Evolutionary conservation across 2,888 invertebrate genomes (phyloP).

Genomic region (Dermolepida albohirtum): DNA sequence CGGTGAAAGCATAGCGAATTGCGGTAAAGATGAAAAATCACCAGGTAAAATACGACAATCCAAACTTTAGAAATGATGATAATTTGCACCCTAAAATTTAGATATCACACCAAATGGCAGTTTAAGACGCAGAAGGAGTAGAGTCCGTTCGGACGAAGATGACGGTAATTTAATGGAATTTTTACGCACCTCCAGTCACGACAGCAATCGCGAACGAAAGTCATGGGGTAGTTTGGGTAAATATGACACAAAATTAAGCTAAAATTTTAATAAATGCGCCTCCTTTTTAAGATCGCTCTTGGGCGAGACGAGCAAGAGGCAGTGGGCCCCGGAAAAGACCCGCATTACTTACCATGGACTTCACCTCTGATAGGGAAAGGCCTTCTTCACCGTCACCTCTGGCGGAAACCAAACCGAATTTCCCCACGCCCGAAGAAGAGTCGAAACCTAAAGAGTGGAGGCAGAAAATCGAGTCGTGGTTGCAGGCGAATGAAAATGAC

Average conservation of each 20-base stretch:
- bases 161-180: slow-evolving; percentile 90
- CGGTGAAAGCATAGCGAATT: slow-evolving; percentile 53
- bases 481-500: slow-evolving; percentile 88
- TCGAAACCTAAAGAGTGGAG: slow-evolving; percentile 79
- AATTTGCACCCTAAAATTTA: slow-evolving; percentile 51
- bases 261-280: slow-evolving; percentile 7
- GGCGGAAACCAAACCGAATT: slow-evolving; percentile 69
- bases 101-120: slow-evolving; percentile 93
- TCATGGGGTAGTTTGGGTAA: slow-evolving; percentile 87
- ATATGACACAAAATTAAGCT: neutral
- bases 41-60: slow-evolving; percentile 63
- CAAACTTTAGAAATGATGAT: neutral
- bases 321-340: slow-evolving; percentile 82
- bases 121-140: slow-evolving; percentile 81
- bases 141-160: slow-evolving; percentile 85
- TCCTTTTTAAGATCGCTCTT: slow-evolving; percentile 79
- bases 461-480: slow-evolving; percentile 92
- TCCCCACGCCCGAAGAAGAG: slow-evolving; percentile 71
- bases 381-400: slow-evolving; percentile 77
- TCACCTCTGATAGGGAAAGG: slow-evolving; percentile 78
- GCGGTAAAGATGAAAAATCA: slow-evolving; percentile 67
- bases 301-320: slow-evolving; percentile 84
- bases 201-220: slow-evolving; percentile 80
- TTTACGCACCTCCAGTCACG: slow-evolving; percentile 81
- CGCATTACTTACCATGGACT: slow-evolving; percentile 79